phyloP scores from a whole-genome alignment of 2,113 vertebrate species.

The Cryptotis parvus region DNA sequence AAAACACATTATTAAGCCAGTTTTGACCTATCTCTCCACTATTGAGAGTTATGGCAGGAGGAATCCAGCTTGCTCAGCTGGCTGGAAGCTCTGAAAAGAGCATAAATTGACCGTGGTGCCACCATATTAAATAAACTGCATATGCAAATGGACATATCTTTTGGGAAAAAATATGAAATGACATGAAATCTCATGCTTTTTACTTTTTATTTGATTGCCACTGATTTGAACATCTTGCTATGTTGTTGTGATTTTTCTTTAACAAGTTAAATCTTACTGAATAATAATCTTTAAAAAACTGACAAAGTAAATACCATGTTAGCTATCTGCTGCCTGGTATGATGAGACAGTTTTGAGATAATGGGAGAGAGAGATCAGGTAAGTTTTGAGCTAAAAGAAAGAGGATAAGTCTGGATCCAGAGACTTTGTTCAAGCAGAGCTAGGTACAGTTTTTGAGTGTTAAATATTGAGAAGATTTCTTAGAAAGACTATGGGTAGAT shows the following conservation, averaged over 20 bases:
- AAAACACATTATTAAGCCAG: background rate
- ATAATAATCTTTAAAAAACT: too few relatives aligned
- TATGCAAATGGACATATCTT: background rate
- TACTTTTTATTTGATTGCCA: too few relatives aligned
- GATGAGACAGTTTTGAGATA: background rate
- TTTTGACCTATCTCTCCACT: background rate
- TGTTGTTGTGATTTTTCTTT: too few relatives aligned
- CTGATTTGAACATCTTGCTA: too few relatives aligned
- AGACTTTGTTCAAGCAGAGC: background rate
- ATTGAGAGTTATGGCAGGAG: background rate
- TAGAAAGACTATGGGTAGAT: background rate
- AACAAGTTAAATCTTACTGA: too few relatives aligned
- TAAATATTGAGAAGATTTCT: background rate
- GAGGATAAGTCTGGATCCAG: background rate
- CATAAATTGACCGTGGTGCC: background rate
- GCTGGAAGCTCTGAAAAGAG: background rate
- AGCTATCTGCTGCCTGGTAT: background rate
- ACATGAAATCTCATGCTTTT: too few relatives aligned
- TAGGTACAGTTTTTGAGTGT: background rate
- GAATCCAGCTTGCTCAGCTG: background rate
- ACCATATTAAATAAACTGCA: background rate
- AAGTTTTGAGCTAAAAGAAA: background rate
- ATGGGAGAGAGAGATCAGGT: background rate
- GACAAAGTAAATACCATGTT: background rate
- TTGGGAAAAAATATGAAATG: background rate